Evolutionary conservation across 2,113 vertebrate genomes (phyloP), one percentile per base, ranked within the genome.

Genomic region (Erinaceus europaeus): DNA sequence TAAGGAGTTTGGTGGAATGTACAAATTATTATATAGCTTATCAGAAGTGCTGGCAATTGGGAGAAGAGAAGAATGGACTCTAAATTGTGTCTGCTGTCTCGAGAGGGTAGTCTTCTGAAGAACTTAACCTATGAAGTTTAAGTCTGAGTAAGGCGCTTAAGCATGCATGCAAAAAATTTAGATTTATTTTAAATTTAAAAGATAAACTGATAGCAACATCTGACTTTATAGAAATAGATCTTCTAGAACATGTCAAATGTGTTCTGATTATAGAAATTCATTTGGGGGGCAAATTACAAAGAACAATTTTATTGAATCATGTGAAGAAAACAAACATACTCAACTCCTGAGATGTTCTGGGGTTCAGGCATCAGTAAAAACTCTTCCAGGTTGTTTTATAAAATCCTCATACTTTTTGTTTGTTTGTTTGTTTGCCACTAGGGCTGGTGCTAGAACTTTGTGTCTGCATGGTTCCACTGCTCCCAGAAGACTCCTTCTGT

Each of bases 351-450:
- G 52, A 64, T 77, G 9, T 75, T 88, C 76, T 73, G 59, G n/a
- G 17, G 23, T 59, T n/a, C 5, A 65, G 18, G 32, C 68, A 42
- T 18, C 55, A 5, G 78, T 72, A 48, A 77, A n/a, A 12, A 59
- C 23, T 85, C 82, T 80, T 32, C 40, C 20, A 82, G 42, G 27
- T 53, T 72, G 29, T 87, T 20, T 71, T 72, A 69, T n/a, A 91
- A 69, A 84, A 65, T 65, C 62, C 36, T 38, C n/a, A n/a, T n/a
- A n/a, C n/a, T n/a, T n/a, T n/a, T n/a, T n/a, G n/a, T n/a, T n/a
- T n/a, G n/a, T n/a, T n/a, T n/a, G n/a, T n/a, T n/a, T n/a, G n/a
- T n/a, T n/a, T n/a, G n/a, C n/a, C n/a, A n/a, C n/a, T n/a, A n/a
- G n/a, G n/a, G n/a, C n/a, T n/a, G n/a, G n/a, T n/a, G n/a, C n/a